Evolutionary conservation across 2,888 invertebrate species (phyloP).

Genomic region (Hesperia comma): DNA sequence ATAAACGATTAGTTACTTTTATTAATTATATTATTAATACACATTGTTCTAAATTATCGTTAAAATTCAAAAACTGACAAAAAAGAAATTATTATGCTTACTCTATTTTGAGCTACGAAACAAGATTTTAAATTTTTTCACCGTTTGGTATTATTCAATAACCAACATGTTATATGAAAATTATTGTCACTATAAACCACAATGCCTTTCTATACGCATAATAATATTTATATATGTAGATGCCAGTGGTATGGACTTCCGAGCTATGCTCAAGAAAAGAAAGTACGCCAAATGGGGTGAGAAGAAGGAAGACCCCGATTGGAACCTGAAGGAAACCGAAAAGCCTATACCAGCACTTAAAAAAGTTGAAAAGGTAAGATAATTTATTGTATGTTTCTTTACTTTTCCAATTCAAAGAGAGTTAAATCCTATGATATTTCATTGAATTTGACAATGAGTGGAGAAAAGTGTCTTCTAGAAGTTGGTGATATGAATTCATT

Average conservation of each 20-base stretch:
- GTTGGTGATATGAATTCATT: constrained; percentile 67
- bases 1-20: background rate
- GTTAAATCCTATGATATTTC: background rate
- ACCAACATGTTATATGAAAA: too few species aligned
- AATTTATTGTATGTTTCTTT: constrained; percentile 12
- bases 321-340: constrained; percentile 96
- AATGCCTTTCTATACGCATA: background rate
- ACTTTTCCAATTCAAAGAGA: constrained; percentile 7
- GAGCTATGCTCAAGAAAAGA: constrained; percentile 98
- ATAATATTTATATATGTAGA: constrained; percentile 78
- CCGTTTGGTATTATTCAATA: too few species aligned
- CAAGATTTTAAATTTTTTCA: too few species aligned
- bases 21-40: background rate
- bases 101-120: too few species aligned
- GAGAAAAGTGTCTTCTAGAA: constrained; percentile 41
- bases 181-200: too few species aligned
- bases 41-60: too few species aligned
- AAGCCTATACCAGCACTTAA: constrained; percentile 93
- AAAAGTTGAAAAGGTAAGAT: constrained; percentile 95
- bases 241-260: constrained; percentile 99
- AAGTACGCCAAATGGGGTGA: constrained; percentile 97
- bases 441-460: background rate
- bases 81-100: too few species aligned
- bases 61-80: too few species aligned
- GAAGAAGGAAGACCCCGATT: constrained; percentile 95